Base-by-base conservation (phyloP, 2,113 vertebrate genomes). In the Lates calcarifer region DNA sequence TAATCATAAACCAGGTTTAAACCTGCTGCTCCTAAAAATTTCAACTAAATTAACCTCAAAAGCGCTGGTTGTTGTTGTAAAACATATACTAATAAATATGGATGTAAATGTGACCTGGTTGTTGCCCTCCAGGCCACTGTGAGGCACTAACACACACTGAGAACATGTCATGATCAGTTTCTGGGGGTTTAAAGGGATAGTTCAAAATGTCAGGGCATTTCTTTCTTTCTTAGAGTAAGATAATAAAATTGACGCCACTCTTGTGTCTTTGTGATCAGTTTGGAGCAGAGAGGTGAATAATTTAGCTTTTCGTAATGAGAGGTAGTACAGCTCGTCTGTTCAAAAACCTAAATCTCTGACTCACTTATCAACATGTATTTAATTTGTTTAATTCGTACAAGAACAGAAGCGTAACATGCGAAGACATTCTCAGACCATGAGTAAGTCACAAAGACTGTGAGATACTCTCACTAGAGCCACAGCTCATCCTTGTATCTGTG, bases 401-500 rank as follows among this genome's bases (percentile, higher is more conserved):
- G 28, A 24, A 5, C 0, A 0, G 6, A 22, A n/a, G n/a, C n/a
- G n/a, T n/a, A n/a, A n/a, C n/a, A n/a, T n/a, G 7, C 33, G 8
- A 28, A 6, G 12, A 35, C 8, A 1, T 68, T 41, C 57, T 65
- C 26, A 49, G 45, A 29, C 55, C 3, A 8, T 31, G 14, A 41
- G 28, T 35, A 37, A 53, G 3, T 20, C 26, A 57, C 28, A 17
- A 41, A 72, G 15, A 62, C 18, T 7, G 14, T 53, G 13, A 45
- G 26, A 12, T 63, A n/a, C 29, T 15, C n/a, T 70, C 37, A 70
- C 43, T 58, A 33, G 10, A 55, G 20, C 12, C 1, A 39, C 53
- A 58, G 24, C 49, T 63, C 39, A 63, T 29, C 31, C 8, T 53
- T 35, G 55, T 60, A 17, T 55, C 33, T 45, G 11, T 31, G 14